Evolutionary conservation across 1,140 invertebrate genomes (phyloP).

Genomic region (Lepidurus couesii): DNA sequence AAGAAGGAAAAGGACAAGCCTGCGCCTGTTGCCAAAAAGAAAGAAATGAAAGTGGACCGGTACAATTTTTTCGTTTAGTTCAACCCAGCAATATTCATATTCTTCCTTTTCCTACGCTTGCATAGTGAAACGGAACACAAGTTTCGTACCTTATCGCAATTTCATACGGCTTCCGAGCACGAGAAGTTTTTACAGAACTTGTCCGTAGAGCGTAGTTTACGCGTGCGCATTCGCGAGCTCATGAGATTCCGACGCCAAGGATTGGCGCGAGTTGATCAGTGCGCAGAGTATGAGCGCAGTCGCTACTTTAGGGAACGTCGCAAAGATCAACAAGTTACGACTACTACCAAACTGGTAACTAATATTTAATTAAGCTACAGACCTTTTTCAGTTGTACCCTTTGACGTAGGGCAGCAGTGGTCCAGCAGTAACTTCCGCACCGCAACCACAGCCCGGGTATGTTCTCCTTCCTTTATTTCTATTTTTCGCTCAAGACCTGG

Average conservation of each 20-base stretch:
- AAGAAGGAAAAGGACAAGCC: constrained; percentile 41
- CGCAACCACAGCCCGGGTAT: constrained; percentile 60
- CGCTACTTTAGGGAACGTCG: constrained; percentile 41
- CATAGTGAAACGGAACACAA: constrained; percentile 56
- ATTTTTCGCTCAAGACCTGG: constrained; percentile 37
- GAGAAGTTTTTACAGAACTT: constrained; percentile 66
- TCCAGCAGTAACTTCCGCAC: constrained; percentile 56
- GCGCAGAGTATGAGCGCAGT: constrained; percentile 69
- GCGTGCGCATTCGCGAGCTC: constrained; percentile 72
- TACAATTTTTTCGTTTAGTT: constrained; percentile 45
- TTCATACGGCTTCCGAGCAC: constrained; percentile 76
- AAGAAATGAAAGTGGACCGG: constrained; percentile 63
- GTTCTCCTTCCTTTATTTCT: constrained; percentile 38
- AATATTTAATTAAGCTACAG: neutral
- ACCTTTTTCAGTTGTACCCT: constrained; percentile 42
- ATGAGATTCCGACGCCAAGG: constrained; percentile 74
- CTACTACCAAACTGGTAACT: constrained; percentile 29
- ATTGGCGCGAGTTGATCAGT: constrained; percentile 70
- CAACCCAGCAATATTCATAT: neutral
- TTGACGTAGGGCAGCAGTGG: constrained; percentile 78
- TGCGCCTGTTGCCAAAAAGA: constrained; percentile 46
- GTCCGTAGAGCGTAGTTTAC: constrained; percentile 74
- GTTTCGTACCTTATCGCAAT: constrained; percentile 77
- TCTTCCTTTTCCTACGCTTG: constrained; percentile 18
- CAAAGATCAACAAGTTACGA: constrained; percentile 45